phyloP scores from a whole-genome alignment of 2,888 invertebrate genomes.

The Heteropelma amictum region DNA sequence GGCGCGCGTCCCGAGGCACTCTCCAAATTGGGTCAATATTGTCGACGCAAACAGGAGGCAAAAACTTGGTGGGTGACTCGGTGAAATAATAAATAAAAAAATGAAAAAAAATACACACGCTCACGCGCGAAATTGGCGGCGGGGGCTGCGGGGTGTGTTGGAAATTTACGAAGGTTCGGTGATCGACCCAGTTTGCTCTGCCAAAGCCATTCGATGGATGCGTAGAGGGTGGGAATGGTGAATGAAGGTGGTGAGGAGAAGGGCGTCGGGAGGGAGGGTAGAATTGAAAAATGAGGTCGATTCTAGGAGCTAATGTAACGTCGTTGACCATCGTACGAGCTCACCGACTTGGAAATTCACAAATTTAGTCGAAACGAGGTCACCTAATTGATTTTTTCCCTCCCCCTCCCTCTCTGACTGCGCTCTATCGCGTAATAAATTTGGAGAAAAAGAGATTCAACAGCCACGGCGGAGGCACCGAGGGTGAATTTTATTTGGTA shows the following conservation, averaged over 20 bases:
- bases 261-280: background rate
- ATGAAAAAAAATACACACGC: slow-evolving; percentile 11
- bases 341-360: slow-evolving; percentile 8
- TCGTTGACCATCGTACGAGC: slow-evolving; percentile 25
- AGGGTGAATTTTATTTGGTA: no score
- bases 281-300: slow-evolving; percentile 41
- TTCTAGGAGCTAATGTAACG: slow-evolving; percentile 15
- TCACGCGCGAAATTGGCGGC: background rate
- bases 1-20: no score
- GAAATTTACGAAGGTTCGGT: slow-evolving; percentile 27
- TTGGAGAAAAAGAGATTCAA: no score
- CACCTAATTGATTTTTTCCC: no score
- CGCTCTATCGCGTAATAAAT: no score
- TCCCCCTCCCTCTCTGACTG: no score
- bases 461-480: no score
- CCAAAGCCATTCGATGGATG: slow-evolving; percentile 19
- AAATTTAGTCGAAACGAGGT: background rate
- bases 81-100: background rate
- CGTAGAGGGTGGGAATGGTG: no score
- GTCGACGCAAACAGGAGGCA: slow-evolving; percentile 35
- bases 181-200: slow-evolving; percentile 32
- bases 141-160: slow-evolving; percentile 19
- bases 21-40: slow-evolving; percentile 35
- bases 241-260: no score
- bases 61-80: no score